Evolutionary conservation across 2,888 invertebrate species (phyloP).

Genomic region (Frankliniella fusca): DNA sequence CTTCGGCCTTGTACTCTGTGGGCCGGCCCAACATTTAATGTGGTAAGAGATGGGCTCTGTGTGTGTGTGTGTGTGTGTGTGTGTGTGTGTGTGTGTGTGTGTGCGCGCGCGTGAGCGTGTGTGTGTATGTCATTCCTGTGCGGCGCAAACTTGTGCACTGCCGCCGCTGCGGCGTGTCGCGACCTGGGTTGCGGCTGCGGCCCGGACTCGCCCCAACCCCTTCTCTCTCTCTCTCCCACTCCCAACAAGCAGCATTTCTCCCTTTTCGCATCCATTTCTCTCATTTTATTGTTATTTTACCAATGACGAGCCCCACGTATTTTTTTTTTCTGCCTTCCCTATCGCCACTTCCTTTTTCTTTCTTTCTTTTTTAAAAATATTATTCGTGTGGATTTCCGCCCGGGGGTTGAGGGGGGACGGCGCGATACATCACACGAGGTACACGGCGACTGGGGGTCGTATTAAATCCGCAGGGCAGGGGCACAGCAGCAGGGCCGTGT

Average conservation of each 20-base stretch:
- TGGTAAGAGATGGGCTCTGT: neutral
- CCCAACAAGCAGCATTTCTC: slow-evolving; percentile 28
- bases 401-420: neutral
- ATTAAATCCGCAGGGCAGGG: neutral
- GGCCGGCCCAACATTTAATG: too few relatives aligned
- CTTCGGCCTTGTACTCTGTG: too few relatives aligned
- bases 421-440: slow-evolving; percentile 17
- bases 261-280: neutral
- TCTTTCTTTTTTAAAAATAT: too few relatives aligned
- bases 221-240: too few relatives aligned
- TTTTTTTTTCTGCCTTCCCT: too few relatives aligned
- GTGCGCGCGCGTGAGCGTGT: neutral
- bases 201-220: slow-evolving; percentile 29
- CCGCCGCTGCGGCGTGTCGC: slow-evolving; percentile 33
- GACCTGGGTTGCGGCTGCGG: slow-evolving; percentile 30
- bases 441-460: slow-evolving; percentile 25
- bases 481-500: neutral
- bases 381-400: neutral
- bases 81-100: neutral
- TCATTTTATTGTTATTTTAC: too few relatives aligned
- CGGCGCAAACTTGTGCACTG: neutral
- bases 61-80: neutral
- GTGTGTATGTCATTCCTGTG: too few relatives aligned
- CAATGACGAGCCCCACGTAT: too few relatives aligned
- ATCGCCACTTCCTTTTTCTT: too few relatives aligned